Percentiles rank a stretch among this genome's conserved stretches.
These are phyloP conservation scores for Rhombomys opimus DNA, from an alignment of 2,113 vertebrate species.

Conservation along the genomic window DNA sequence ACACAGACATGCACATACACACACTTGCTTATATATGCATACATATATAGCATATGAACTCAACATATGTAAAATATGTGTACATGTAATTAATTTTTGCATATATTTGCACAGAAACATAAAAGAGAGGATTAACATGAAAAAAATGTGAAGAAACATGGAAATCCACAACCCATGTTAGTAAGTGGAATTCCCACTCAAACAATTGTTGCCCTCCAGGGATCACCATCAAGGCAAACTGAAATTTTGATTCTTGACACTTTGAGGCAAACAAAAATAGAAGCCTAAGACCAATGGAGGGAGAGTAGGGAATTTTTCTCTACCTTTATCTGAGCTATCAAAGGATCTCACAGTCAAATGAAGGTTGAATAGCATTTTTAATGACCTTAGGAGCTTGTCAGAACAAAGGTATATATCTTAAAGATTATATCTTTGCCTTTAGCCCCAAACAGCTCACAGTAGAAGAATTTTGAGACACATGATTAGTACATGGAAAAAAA, in stretches of 20 bases:
- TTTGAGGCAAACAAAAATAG: neutral
- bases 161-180: neutral
- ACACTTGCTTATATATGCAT: too few species aligned
- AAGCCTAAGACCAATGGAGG: neutral
- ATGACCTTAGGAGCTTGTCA: neutral
- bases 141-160: neutral
- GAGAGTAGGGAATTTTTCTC: neutral
- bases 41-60: neutral
- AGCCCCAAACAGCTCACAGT: neutral
- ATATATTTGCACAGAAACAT: neutral
- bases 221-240: neutral
- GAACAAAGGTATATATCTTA: neutral
- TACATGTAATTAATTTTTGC: neutral
- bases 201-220: neutral
- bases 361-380: neutral
- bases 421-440: neutral
- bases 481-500: neutral
- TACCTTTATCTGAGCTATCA: slow-evolving; percentile 26
- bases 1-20: neutral
- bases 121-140: neutral
- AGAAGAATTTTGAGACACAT: neutral
- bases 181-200: neutral
- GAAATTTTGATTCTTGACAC: slow-evolving; percentile 31
- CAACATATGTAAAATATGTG: neutral
- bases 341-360: slow-evolving; percentile 47